Percentiles rank a stretch among this genome's conserved stretches.
Conservation (phyloP, 2,888 invertebrate genomes). For the Mycalesis mineus region DNA sequence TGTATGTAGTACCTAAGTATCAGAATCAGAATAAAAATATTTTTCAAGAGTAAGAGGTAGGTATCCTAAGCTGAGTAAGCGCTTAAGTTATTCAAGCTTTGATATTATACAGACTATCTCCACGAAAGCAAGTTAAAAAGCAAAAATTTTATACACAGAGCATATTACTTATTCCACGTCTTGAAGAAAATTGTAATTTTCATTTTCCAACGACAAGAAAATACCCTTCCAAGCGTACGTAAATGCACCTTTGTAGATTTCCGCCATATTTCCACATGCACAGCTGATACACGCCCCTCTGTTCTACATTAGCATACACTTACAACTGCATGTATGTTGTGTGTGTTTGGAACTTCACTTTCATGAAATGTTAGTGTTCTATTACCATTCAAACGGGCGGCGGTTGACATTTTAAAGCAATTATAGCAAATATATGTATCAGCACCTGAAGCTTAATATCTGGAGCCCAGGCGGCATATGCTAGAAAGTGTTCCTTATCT, state of each 20-base stretch:
- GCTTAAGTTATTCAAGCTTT: neutral
- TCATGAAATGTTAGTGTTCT: neutral
- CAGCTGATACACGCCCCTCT: neutral
- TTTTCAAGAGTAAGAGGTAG: too few species aligned
- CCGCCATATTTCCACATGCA: neutral
- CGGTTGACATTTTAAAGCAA: too few species aligned
- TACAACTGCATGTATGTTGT: neutral
- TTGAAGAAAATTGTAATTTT: neutral
- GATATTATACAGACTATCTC: neutral
- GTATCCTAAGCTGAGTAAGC: too few species aligned
- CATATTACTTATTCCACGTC: neutral
- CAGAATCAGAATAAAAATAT: too few species aligned
- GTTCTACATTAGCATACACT: slow-evolving; percentile 5
- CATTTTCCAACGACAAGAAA: neutral
- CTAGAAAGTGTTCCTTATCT: too few species aligned
- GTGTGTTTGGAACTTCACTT: neutral
- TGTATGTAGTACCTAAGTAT: too few species aligned
- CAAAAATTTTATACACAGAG: neutral
- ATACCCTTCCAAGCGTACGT: neutral
- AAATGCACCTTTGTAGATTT: neutral
- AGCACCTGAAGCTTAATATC: too few species aligned
- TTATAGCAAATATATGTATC: too few species aligned
- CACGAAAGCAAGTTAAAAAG: neutral
- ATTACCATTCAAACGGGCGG: too few species aligned
- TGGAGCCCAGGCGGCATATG: too few species aligned